phyloP scores from a whole-genome alignment of 2,888 invertebrate genomes.

The Cheilosia vulpina region DNA sequence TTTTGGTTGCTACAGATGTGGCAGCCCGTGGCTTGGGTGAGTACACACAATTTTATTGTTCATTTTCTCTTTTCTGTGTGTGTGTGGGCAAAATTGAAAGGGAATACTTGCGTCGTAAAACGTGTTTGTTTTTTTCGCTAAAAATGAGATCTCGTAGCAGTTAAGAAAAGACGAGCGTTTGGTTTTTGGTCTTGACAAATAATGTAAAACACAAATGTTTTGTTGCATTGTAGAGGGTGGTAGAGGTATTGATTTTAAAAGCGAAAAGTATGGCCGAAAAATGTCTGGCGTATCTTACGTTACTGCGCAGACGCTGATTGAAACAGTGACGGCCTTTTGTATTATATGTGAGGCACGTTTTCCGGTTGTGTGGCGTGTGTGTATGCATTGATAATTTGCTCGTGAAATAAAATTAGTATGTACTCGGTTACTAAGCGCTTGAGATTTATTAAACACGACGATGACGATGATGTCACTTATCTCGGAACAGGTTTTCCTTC shows the following conservation, averaged over 20 bases:
- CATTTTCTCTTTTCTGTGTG: not conserved
- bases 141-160: conserved; percentile 20
- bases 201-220: not conserved
- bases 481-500: not conserved
- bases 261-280: not conserved
- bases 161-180: conserved; percentile 33
- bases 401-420: not conserved
- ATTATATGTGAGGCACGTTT: conserved; percentile 8
- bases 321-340: not conserved
- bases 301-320: conserved; percentile 37
- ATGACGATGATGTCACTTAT: not conserved
- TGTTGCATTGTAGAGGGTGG: conserved; percentile 63
- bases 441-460: not conserved
- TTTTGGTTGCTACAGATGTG: conserved; percentile 98
- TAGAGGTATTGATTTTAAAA: conserved; percentile 13
- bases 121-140: conserved; percentile 20
- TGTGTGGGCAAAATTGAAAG: conserved; percentile 65
- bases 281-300: conserved; percentile 3
- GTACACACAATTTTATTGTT: conserved; percentile 81
- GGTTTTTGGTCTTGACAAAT: conserved; percentile 20
- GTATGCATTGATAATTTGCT: not conserved
- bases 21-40: conserved; percentile 97
- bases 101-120: conserved; percentile 5
- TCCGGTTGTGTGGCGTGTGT: not conserved
- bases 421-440: conserved; percentile 11